Evolutionary conservation across 2,888 invertebrate genomes (phyloP).

Genomic region (Unio pictorum): DNA sequence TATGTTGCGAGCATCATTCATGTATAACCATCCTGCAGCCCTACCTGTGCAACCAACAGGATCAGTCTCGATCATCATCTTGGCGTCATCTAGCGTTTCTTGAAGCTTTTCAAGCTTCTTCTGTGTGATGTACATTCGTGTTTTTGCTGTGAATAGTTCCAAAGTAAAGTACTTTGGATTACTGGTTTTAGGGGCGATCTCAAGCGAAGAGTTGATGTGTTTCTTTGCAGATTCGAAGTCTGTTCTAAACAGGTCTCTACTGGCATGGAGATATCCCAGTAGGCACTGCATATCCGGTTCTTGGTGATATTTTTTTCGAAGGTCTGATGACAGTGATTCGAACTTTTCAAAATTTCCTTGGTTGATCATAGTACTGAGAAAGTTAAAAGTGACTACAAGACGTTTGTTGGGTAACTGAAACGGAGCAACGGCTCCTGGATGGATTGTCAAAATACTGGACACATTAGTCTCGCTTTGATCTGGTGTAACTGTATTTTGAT

Average conservation of each 20-base stretch:
- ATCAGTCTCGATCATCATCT: conserved; percentile 42
- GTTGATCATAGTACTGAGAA: conserved; percentile 38
- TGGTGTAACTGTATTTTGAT: not conserved
- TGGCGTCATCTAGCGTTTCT: conserved; percentile 28
- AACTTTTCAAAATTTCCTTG: conserved; percentile 37
- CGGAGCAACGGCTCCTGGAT: conserved; percentile 4
- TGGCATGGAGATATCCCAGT: conserved; percentile 33
- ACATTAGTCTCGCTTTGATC: not conserved
- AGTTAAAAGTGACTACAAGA: conserved; percentile 30
- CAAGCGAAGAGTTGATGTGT: conserved; percentile 26
- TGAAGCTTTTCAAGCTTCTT: conserved; percentile 41
- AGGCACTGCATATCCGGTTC: conserved; percentile 34
- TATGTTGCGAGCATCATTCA: conserved; percentile 35
- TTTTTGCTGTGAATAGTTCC: conserved; percentile 39
- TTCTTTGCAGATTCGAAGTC: conserved; percentile 34
- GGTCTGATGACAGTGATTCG: conserved; percentile 15
- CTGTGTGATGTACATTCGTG: conserved; percentile 39
- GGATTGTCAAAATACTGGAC: conserved; percentile 4
- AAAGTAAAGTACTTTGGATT: conserved; percentile 38
- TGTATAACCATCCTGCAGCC: conserved; percentile 44
- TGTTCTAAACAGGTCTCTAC: conserved; percentile 29
- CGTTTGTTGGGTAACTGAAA: conserved; percentile 13
- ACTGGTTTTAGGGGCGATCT: conserved; percentile 29
- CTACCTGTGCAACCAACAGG: conserved; percentile 36
- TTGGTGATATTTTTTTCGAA: conserved; percentile 10